Evolutionary conservation across 2,113 vertebrate genomes (phyloP).

Genomic region (Asarcornis scutulata): DNA sequence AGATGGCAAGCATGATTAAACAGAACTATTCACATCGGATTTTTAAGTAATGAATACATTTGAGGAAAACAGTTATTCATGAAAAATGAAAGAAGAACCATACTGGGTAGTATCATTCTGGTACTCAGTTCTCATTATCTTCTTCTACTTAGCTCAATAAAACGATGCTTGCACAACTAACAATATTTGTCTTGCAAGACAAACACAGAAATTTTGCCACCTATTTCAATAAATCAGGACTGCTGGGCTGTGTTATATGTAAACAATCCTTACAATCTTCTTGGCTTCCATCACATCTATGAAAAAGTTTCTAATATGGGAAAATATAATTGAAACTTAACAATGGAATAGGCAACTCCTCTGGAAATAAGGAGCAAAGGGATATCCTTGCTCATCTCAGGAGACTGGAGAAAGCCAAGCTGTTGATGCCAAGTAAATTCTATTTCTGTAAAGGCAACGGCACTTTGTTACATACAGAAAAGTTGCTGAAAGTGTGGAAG

Average conservation of each 20-base stretch:
- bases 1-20: neutral
- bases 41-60: slow-evolving; percentile 23
- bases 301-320: neutral
- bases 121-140: neutral
- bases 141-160: neutral
- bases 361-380: neutral
- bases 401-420: neutral
- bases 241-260: neutral
- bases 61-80: slow-evolving; percentile 5
- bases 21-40: slow-evolving; percentile 21
- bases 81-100: neutral
- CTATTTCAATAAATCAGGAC: neutral
- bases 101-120: neutral
- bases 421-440: neutral
- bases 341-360: neutral
- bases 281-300: neutral
- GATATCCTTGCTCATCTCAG: neutral
- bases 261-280: neutral
- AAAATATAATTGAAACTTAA: neutral
- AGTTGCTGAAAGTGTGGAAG: neutral
- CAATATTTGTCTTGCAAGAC: neutral
- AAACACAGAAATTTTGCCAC: neutral
- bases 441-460: neutral
- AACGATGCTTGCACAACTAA: neutral
- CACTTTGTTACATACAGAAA: neutral